Base-by-base conservation (phyloP, 1,140 invertebrate genomes). In the Listronotus bonariensis region DNA sequence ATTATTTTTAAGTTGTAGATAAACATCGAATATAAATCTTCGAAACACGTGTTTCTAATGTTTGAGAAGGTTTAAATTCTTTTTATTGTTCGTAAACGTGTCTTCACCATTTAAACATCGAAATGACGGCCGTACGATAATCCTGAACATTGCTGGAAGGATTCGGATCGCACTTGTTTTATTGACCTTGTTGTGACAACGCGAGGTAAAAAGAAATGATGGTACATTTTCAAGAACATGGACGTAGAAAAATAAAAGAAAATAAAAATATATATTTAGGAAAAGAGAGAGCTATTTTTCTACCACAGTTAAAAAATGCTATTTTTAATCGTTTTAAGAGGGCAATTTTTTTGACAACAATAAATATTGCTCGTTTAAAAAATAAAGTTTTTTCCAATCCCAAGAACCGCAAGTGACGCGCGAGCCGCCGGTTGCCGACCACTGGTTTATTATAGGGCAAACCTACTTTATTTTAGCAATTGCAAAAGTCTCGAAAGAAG, bases 11-110 rank as follows among this genome's bases (percentile, higher is more conserved):
- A 48, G 26, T 48, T 48, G 15, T 48, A 48, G 45, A 48, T 48
- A 48, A 48, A 48, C 45, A 48, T 48, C 45, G 15, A 26, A 48
- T 48, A 20, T 48, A 48, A 48, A 48, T 48, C 45, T 48, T 48
- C 17, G 15, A 48, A 48, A 48, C 45, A 48, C 45, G 45, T 48
- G 45, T 48, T 48, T 11, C 18, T 48, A 48, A 48, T 48, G 45
- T 20, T 26, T 20, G 45, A 48, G 18, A 18, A 48, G 45, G 15
- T 48, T 48, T 11, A 26, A 26, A 48, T 48, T 48, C 6, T 48
- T 48, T 26, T 48, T 48, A 14, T 48, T 48, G 14, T 26, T 48
- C 12, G 20, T 48, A 48, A 48, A 20, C 45, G 45, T 18, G 45
- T 48, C 45, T 48, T 48, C 45, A 48, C 45, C 45, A 48, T 20